These are phyloP conservation scores for Sebastes schlegelii DNA, from an alignment of 2,113 vertebrate species.

Conservation along the genomic window DNA sequence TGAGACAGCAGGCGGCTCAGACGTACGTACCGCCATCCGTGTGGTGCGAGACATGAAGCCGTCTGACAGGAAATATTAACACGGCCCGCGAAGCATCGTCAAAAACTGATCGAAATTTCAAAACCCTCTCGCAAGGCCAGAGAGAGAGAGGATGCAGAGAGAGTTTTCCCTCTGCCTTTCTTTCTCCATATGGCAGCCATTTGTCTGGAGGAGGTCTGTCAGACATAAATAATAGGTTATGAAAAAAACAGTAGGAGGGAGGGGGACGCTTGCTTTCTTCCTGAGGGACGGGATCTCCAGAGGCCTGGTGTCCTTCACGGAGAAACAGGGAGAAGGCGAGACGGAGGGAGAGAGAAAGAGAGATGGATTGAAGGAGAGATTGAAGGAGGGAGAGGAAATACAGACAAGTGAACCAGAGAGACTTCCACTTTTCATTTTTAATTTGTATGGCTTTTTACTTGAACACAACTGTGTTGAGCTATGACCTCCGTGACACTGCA, in stretches of 20 bases:
- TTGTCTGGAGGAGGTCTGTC: slow-evolving; percentile 86
- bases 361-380: slow-evolving; percentile 16
- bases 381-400: slow-evolving; percentile 2
- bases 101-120: slow-evolving; percentile 43
- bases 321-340: slow-evolving; percentile 48
- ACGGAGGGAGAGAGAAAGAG: slow-evolving; percentile 23
- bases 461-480: neutral
- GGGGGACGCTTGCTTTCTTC: slow-evolving; percentile 77
- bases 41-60: slow-evolving; percentile 1
- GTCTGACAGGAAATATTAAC: slow-evolving; percentile 32
- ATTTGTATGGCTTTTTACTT: neutral
- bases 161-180: slow-evolving; percentile 56
- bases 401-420: slow-evolving; percentile 14
- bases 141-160: slow-evolving; percentile 33
- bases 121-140: slow-evolving; percentile 25
- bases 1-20: slow-evolving; percentile 38
- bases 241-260: slow-evolving; percentile 79
- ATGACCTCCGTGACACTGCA: slow-evolving; percentile 6
- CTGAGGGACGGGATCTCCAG: slow-evolving; percentile 81
- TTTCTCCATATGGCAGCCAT: slow-evolving; percentile 88
- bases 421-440: neutral
- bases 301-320: slow-evolving; percentile 83
- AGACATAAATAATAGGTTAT: slow-evolving; percentile 88
- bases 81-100: neutral
- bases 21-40: neutral